A percentile compares a stretch with the other conserved stretches of the same genome.
Evolutionary conservation across 2,113 vertebrate genomes (phyloP).

Genomic region (Microtus ochrogaster): DNA sequence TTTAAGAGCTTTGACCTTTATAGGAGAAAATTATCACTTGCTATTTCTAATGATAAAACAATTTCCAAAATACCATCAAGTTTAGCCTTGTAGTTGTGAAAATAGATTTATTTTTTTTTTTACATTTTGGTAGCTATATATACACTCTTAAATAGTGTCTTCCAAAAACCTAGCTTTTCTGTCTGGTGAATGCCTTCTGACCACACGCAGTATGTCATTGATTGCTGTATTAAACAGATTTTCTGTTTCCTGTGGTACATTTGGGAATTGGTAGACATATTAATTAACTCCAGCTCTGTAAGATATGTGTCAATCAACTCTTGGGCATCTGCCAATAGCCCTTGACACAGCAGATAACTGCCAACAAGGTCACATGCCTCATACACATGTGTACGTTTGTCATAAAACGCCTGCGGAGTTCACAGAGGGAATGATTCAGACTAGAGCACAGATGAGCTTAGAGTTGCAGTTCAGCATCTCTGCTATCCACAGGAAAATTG

Average conservation of each 20-base stretch:
- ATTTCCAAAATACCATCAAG: constrained; percentile 55
- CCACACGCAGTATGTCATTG: constrained; percentile 84
- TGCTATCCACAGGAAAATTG: constrained; percentile 58
- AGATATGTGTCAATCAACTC: constrained; percentile 87
- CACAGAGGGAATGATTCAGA: constrained; percentile 32
- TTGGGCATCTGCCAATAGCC: constrained; percentile 85
- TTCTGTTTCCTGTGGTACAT: constrained; percentile 84
- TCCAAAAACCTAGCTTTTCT: constrained; percentile 76
- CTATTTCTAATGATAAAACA: constrained; percentile 67
- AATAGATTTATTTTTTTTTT: constrained; percentile 22
- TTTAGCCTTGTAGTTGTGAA: constrained; percentile 73
- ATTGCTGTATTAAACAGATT: constrained; percentile 86
- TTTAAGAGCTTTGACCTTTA: constrained; percentile 66
- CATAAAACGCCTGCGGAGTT: constrained; percentile 49
- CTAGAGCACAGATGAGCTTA: constrained; percentile 54
- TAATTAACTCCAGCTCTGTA: constrained; percentile 87
- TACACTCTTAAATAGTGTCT: constrained; percentile 71
- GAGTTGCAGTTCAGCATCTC: constrained; percentile 48
- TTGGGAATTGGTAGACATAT: constrained; percentile 87
- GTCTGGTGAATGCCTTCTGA: constrained; percentile 82
- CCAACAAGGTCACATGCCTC: constrained; percentile 85
- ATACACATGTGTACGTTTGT: constrained; percentile 64
- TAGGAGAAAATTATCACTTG: constrained; percentile 72
- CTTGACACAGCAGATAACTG: constrained; percentile 83
- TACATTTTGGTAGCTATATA: constrained; percentile 8